Conservation (phyloP, 1,140 invertebrate genomes). For the Zaprionus africanus region DNA sequence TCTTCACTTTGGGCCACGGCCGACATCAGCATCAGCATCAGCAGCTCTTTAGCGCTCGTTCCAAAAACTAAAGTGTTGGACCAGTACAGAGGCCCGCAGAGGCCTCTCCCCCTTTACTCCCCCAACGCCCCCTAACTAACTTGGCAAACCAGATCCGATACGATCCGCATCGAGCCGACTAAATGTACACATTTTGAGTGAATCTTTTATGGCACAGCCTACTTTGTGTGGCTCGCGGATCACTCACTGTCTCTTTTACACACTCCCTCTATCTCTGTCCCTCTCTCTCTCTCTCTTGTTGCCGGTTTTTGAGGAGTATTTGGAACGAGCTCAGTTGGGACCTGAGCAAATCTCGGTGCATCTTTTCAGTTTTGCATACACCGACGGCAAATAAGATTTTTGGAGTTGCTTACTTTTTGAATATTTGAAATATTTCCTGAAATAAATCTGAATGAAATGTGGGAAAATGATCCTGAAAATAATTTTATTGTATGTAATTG, state of each 20-base stretch:
- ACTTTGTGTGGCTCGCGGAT: conserved; percentile 46
- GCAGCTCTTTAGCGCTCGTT: conserved; percentile 82
- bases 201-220: conserved; percentile 72
- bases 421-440: not conserved
- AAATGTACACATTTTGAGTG: conserved; percentile 61
- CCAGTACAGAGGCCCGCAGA: conserved; percentile 39
- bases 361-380: not conserved
- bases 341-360: not conserved
- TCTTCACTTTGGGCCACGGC: conserved; percentile 49
- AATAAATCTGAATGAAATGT: too few relatives aligned
- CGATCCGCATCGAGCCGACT: conserved; percentile 2
- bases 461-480: too few relatives aligned
- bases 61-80: conserved; percentile 77
- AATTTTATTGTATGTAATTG: too few relatives aligned
- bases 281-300: not conserved
- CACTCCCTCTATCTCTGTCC: not conserved
- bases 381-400: conserved; percentile 29
- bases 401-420: not conserved
- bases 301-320: not conserved
- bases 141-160: conserved; percentile 12
- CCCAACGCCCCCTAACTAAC: conserved; percentile 12
- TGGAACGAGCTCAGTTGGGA: not conserved
- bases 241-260: not conserved
- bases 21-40: conserved; percentile 66
- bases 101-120: not conserved